Evolutionary conservation across 2,888 invertebrate species (phyloP).

Genomic region (Campoplex capitator): DNA sequence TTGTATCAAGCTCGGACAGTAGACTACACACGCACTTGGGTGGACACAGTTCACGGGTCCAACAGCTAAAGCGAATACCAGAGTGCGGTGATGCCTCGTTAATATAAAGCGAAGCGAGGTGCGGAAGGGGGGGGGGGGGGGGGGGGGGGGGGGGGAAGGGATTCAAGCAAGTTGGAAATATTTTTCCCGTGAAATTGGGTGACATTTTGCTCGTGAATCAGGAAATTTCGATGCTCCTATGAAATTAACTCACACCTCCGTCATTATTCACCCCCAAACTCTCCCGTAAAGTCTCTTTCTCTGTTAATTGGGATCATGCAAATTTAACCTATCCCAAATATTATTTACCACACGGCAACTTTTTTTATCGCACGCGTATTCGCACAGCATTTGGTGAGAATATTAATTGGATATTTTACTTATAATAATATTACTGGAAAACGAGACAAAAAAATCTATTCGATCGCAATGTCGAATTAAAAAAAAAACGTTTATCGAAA

Average conservation of each 20-base stretch:
- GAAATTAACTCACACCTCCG: conserved; percentile 1
- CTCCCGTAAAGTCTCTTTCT: neutral
- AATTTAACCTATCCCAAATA: neutral
- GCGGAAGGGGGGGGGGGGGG: no score
- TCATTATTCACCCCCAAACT: neutral
- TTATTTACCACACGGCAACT: neutral
- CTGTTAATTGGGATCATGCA: conserved; percentile 6
- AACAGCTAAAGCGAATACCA: conserved; percentile 14
- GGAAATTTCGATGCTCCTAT: conserved; percentile 9
- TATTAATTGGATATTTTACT: neutral
- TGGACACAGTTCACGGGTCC: conserved; percentile 22
- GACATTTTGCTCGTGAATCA: conserved; percentile 11
- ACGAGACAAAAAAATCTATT: neutral
- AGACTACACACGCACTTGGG: conserved; percentile 29
- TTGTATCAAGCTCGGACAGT: conserved; percentile 27
- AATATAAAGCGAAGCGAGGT: conserved; percentile 14
- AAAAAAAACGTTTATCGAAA: no score
- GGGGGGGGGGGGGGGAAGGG: no score
- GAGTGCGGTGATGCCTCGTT: conserved; percentile 32
- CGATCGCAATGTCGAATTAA: neutral
- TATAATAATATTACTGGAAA: neutral
- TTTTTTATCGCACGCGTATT: neutral
- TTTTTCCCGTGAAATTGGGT: neutral
- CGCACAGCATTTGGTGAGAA: neutral
- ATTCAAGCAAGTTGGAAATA: conserved; percentile 6